Evolutionary conservation across 1,140 invertebrate genomes (phyloP).

Genomic region (Heliothis virescens): DNA sequence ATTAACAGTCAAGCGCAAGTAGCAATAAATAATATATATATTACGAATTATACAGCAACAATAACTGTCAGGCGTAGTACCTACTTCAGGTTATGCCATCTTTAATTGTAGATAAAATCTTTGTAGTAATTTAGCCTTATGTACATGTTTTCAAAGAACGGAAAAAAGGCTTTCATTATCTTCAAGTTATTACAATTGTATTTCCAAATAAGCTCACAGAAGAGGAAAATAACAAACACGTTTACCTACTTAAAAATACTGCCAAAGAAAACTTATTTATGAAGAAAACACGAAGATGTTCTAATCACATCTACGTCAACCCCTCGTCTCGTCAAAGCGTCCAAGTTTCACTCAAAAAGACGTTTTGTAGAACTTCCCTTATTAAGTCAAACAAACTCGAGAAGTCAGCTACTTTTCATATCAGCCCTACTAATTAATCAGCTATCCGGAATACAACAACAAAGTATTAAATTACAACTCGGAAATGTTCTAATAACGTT

Average conservation of each 20-base stretch:
- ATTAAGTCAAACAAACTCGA: conserved; percentile 60
- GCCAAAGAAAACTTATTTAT: conserved; percentile 41
- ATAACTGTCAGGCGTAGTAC: too few species aligned
- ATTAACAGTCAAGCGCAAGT: too few species aligned
- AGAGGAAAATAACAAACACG: not conserved
- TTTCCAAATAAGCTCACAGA: too few species aligned
- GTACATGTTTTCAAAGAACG: too few species aligned
- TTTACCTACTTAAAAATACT: not conserved
- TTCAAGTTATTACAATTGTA: too few species aligned
- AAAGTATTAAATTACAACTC: conserved; percentile 63
- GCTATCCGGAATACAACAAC: conserved; percentile 59
- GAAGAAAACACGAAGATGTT: conserved; percentile 47
- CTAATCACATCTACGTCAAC: conserved; percentile 56
- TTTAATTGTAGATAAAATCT: too few species aligned
- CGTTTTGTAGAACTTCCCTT: conserved; percentile 60
- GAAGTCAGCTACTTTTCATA: conserved; percentile 60
- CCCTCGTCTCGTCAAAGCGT: conserved; percentile 55
- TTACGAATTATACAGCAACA: too few species aligned
- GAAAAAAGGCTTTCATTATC: too few species aligned
- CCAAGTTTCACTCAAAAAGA: conserved; percentile 62
- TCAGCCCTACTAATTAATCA: conserved; percentile 65
- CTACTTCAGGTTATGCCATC: too few species aligned
- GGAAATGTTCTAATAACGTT: conserved; percentile 57
- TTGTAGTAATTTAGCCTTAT: too few species aligned
- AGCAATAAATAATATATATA: too few species aligned